A percentile compares a stretch with the other conserved stretches of the same genome.
phyloP scores from a whole-genome alignment of 2,888 invertebrate species.

The Conchocele bisecta region DNA sequence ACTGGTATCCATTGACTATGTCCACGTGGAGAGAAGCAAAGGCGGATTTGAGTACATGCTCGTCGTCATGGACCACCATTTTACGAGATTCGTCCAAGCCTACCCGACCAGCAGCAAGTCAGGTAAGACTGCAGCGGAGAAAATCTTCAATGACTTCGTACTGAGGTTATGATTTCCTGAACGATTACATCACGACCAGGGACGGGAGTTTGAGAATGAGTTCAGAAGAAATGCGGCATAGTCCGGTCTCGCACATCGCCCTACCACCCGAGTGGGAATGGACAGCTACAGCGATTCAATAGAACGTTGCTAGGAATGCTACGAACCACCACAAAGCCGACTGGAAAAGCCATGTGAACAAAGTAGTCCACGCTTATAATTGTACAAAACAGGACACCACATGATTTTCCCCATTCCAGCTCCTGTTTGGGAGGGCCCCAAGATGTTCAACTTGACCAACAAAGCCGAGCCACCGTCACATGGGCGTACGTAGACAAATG shows the following conservation, averaged over 20 bases:
- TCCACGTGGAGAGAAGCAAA: slow-evolving; percentile 22
- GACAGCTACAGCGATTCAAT: slow-evolving; percentile 48
- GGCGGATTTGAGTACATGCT: slow-evolving; percentile 21
- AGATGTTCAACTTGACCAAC: slow-evolving; percentile 31
- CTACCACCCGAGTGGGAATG: slow-evolving; percentile 44
- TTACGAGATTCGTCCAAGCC: slow-evolving; percentile 22
- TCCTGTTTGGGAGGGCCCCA: slow-evolving; percentile 45
- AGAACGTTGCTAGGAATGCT: slow-evolving; percentile 44
- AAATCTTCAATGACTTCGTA: slow-evolving; percentile 26
- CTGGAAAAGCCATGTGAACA: slow-evolving; percentile 49
- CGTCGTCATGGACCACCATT: slow-evolving; percentile 26
- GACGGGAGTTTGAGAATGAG: slow-evolving; percentile 24
- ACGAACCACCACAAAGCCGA: too few relatives aligned
- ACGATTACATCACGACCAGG: slow-evolving; percentile 28
- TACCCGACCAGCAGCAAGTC: slow-evolving; percentile 25
- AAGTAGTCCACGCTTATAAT: slow-evolving; percentile 55
- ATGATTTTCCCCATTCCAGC: slow-evolving; percentile 41
- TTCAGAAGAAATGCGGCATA: slow-evolving; percentile 12
- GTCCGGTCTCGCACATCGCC: slow-evolving; percentile 16
- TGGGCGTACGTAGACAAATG: too few relatives aligned
- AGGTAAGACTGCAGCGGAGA: slow-evolving; percentile 18
- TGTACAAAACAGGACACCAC: slow-evolving; percentile 51
- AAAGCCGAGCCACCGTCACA: too few relatives aligned
- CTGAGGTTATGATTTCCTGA: slow-evolving; percentile 12
- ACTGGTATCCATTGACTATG: slow-evolving; percentile 25